A percentile compares a stretch with the other conserved stretches of the same genome.
Evolutionary conservation across 2,113 vertebrate species (phyloP).

Genomic region (Nerophis lumbriciformis): DNA sequence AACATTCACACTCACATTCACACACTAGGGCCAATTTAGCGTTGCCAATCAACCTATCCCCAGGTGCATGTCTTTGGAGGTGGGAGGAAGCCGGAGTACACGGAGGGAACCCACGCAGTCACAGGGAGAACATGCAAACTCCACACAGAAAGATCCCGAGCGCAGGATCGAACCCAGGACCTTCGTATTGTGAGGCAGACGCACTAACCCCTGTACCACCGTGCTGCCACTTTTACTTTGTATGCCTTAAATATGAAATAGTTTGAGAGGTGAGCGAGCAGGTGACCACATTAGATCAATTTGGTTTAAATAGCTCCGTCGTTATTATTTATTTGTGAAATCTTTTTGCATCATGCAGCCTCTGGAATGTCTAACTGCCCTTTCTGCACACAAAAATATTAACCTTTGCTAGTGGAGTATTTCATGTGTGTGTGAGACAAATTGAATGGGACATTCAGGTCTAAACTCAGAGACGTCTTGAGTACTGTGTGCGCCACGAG

Average conservation of each 20-base stretch:
- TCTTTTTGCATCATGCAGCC: background rate
- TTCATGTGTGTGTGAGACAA: constrained; percentile 1
- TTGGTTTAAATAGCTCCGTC: constrained; percentile 5
- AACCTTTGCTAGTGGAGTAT: background rate
- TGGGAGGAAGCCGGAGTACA: no score
- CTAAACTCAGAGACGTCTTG: background rate
- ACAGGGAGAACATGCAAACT: no score
- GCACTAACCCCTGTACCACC: no score
- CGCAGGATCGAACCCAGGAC: no score
- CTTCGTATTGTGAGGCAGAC: no score
- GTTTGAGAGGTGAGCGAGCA: constrained; percentile 9
- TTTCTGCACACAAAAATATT: constrained; percentile 2
- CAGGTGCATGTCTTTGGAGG: no score
- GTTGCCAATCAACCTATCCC: no score
- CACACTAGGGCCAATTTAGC: no score
- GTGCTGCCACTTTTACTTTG: background rate
- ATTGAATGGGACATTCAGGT: constrained; percentile 10
- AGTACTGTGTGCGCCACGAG: constrained; percentile 1
- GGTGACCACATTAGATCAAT: constrained; percentile 12
- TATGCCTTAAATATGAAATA: constrained; percentile 15
- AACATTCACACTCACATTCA: no score
- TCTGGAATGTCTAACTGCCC: background rate
- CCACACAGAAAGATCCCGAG: no score
- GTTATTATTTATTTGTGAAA: no score
- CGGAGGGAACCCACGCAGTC: no score